Evolutionary conservation across 2,797 vertebrate genomes (phyloP).

Genomic region (Miichthys miiuy): DNA sequence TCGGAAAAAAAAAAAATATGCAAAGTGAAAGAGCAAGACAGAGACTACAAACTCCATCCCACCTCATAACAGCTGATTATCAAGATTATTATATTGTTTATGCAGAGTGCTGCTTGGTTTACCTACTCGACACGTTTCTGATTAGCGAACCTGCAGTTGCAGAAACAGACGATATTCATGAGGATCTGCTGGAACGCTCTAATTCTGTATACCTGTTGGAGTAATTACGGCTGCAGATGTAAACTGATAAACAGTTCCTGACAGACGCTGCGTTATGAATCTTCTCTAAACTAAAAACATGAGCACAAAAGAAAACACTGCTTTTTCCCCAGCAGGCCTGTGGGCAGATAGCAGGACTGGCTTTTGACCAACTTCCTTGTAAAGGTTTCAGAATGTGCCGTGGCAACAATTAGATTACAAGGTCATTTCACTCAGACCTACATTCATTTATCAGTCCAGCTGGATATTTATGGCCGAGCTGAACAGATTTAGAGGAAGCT

Average conservation of each 20-base stretch:
- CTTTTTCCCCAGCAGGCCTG: not conserved
- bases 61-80: conserved; percentile 41
- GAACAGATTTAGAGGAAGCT: conserved; percentile 19
- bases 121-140: conserved; percentile 18
- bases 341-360: conserved; percentile 40
- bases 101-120: conserved; percentile 24
- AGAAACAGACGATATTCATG: conserved; percentile 5
- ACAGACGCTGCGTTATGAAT: not conserved
- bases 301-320: not conserved
- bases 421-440: conserved; percentile 28
- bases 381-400: conserved; percentile 30
- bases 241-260: conserved; percentile 22
- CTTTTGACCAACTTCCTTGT: conserved; percentile 16
- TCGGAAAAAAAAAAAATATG: not conserved
- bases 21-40: not conserved
- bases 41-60: not conserved
- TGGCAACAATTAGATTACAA: conserved; percentile 50
- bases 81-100: conserved; percentile 45
- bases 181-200: not conserved
- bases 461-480: conserved; percentile 49
- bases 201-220: not conserved
- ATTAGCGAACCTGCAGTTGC: conserved; percentile 35
- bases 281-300: not conserved
- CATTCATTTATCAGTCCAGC: conserved; percentile 67
- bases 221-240: conserved; percentile 10